phyloP scores from a whole-genome alignment of 1,140 invertebrate genomes.

The Mactra quadrangularis region DNA sequence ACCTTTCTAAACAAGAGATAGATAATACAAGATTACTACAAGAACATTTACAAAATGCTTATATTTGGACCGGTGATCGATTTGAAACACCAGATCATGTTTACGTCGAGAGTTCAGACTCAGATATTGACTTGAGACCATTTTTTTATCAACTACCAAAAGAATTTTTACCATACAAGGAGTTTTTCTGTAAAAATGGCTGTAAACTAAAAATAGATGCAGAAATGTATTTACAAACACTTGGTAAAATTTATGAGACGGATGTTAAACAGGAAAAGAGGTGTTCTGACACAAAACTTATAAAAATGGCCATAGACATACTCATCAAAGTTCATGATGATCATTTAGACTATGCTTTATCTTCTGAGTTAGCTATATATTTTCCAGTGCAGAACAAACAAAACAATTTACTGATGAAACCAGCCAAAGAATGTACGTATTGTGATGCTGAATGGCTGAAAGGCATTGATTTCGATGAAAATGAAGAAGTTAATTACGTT shows the following conservation, averaged over 20 bases:
- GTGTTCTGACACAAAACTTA: not conserved
- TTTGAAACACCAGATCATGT: constrained; percentile 17
- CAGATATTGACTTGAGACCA: constrained; percentile 29
- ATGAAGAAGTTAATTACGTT: constrained; percentile 38
- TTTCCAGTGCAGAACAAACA: constrained; percentile 1
- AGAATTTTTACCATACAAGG: not conserved
- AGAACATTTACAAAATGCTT: not conserved
- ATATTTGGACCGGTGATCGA: constrained; percentile 41
- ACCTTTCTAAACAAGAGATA: not conserved
- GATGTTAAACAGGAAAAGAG: constrained; percentile 39
- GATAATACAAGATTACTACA: not conserved
- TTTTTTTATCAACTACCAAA: constrained; percentile 29
- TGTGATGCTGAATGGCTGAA: constrained; percentile 28
- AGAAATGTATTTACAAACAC: constrained; percentile 11
- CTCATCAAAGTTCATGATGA: constrained; percentile 16
- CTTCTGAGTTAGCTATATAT: not conserved
- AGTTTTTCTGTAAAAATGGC: constrained; percentile 26
- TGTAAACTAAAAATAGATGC: constrained; percentile 4
- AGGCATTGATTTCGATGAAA: constrained; percentile 30
- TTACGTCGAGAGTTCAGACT: not conserved
- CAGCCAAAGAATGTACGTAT: constrained; percentile 10
- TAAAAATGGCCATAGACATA: constrained; percentile 19
- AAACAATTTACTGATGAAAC: not conserved
- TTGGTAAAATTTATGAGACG: constrained; percentile 15
- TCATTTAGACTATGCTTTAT: not conserved